Evolutionary conservation across 2,888 invertebrate species (phyloP), one percentile per base, ranked within the genome.

Genomic region (Erebia epiphron): DNA sequence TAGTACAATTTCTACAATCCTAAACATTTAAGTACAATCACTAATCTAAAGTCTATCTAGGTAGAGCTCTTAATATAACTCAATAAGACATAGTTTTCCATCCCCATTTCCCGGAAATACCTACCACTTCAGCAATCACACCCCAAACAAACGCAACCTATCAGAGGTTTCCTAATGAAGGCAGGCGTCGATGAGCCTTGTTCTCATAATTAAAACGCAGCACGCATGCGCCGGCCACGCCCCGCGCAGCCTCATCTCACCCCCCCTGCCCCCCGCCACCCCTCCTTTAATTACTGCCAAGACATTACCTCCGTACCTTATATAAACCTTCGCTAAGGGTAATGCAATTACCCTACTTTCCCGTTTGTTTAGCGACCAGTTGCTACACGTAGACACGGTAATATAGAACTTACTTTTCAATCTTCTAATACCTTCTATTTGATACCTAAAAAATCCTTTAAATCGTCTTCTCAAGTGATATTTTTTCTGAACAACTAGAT

Each of bases 161-260:
- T 78, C 77, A 77, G 75, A 72, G 76, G 78, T 78, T 70, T 84
- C 86, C 86, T 92, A 91, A 91, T 92, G 89, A 91, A 86, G 73
- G 76, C 76, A 91, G 90, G 91, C 90, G 91, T 86, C 91, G 88
- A 92, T 92, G 91, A 91, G 85, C 82, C 83, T 88, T 88, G 87
- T 88, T 87, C 85, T 67, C 79, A 87, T 92, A 93, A 93, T 93
- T 92, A 92, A 91, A 84, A 81, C 75, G 63, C 71, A 85, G 74
- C 79, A 83, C 92, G 92, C 92, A 91, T 91, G 92, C 92, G 92
- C 86, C 79, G 75, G 79, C 88, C 92, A 88, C 93, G 93, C 93
- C 93, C 92, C 86, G 82, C 89, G 81, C 92, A 92, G 92, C 92
- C 90, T 92, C 92, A 88, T 79, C 78, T 79, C 21, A 21, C 56